Base-by-base conservation (phyloP, 2,113 vertebrate species). In the Microcebus murinus region DNA sequence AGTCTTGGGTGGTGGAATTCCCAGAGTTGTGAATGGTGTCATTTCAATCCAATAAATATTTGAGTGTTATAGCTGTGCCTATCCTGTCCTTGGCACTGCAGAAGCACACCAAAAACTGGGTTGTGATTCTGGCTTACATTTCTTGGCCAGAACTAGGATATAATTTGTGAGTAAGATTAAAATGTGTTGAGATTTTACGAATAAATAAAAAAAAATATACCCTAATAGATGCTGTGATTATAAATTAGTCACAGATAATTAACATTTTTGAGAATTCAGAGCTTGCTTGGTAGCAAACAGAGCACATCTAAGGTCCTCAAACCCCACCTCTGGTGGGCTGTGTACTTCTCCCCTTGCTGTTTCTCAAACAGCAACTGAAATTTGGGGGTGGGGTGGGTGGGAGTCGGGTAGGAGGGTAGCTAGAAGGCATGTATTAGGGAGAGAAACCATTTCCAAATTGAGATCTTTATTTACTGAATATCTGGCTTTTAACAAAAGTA, bases 371-470 rank as follows among this genome's bases (percentile, higher is more conserved):
- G 71, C 15, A 74, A 48, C 50, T 34, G 31, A 31, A 87, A 79
- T 85, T 86, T 93, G 34, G 50, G 42, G 15, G 23, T 77, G 50
- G 48, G 50, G 45, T 45, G 31, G 25, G 25, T 23, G 2, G 34
- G 36, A 6, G 20, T 23, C 1, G 29, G 34, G 8, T 76, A 39
- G 11, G 2, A 31, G 8, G 36, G 80, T 14, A 34, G 12, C n/a
- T 67, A 31, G 8, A 74, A 95, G 83, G 42, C 42, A 31, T 42
- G 7, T 85, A 29, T 74, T 52, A 90, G 45, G 36, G 61, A 97
- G 90, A 96, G 31, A 96, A 94, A 79, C 90, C 88, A 89, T 88
- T 97, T 97, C 25, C 23, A 96, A 97, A 95, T 42, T 42, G 95
- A 96, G 85, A 61, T 88, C 59, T 96, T 79, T 90, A 71, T 87